These are phyloP conservation scores for Phoebastria nigripes DNA, from an alignment of 2,797 vertebrate species.

Conservation along the genomic window DNA sequence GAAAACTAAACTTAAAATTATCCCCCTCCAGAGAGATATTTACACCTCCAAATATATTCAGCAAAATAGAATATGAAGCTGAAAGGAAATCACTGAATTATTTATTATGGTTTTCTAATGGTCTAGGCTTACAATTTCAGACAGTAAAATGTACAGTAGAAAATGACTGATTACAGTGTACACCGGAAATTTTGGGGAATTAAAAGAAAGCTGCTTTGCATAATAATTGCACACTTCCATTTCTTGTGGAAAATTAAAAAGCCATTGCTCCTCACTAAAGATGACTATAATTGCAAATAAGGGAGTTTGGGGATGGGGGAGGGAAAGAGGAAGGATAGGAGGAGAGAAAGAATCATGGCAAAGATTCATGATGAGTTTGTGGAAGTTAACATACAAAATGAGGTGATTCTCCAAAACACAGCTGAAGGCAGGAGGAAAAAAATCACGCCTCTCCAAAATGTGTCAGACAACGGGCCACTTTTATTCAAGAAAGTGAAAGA, in stretches of 20 bases:
- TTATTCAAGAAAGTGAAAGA: not conserved
- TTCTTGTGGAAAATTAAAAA: conserved; percentile 60
- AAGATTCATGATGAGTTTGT: not conserved
- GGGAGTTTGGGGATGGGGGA: not conserved
- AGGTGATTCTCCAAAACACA: not conserved
- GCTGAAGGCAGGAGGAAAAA: not conserved
- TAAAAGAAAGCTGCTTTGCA: conserved; percentile 55
- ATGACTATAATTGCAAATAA: conserved; percentile 12
- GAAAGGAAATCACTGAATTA: conserved; percentile 64
- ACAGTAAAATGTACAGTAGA: conserved; percentile 24
- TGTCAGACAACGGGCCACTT: not conserved
- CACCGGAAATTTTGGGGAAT: conserved; percentile 58
- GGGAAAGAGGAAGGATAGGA: not conserved
- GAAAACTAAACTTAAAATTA: conserved; percentile 63
- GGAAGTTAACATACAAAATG: not conserved
- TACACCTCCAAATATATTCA: conserved; percentile 56
- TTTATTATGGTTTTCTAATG: conserved; percentile 49
- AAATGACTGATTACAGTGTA: conserved; percentile 48
- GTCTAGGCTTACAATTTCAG: conserved; percentile 20
- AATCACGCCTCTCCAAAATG: not conserved
- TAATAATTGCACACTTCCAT: conserved; percentile 46
- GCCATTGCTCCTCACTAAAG: conserved; percentile 21
- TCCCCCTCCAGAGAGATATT: conserved; percentile 66
- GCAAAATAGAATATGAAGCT: conserved; percentile 53
- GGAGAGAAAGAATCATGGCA: not conserved